Percentiles rank a stretch among this genome's conserved stretches.
These are phyloP conservation scores for Aptenodytes patagonicus DNA, from an alignment of 2,113 vertebrate genomes.

Conservation along the genomic window DNA sequence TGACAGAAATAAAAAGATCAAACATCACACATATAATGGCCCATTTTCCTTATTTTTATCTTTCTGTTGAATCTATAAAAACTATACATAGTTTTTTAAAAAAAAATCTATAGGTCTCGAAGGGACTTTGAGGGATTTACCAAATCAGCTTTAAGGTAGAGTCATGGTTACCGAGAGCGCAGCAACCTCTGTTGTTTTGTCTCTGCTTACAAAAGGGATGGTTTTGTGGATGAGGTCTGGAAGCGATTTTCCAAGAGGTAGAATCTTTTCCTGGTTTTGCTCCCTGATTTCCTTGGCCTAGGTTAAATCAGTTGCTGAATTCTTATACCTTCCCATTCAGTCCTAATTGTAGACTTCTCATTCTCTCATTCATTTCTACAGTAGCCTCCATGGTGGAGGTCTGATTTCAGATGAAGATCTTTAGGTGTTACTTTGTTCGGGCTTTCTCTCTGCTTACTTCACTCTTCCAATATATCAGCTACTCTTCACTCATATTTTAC, in stretches of 20 bases:
- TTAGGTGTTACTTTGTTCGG: not conserved
- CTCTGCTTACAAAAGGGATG: not conserved
- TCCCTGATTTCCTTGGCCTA: not conserved
- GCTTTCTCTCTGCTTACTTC: not conserved
- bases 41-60: not conserved
- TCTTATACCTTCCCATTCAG: not conserved
- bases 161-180: not conserved
- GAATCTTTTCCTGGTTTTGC: not conserved
- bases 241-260: not conserved
- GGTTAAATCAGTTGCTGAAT: not conserved
- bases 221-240: not conserved
- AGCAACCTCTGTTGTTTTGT: not conserved
- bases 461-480: not conserved
- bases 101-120: not conserved
- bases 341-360: not conserved
- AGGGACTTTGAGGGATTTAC: not conserved
- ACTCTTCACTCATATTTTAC: not conserved
- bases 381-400: accelerated
- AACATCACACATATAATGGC: not conserved
- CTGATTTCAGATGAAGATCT: not conserved
- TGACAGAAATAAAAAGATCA: slow-evolving; percentile 22
- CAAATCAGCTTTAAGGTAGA: not conserved
- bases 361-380: not conserved
- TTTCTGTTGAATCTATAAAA: not conserved
- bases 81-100: not conserved